Base-by-base conservation (phyloP, 2,888 invertebrate genomes). In the Shargacucullia verbasci region DNA sequence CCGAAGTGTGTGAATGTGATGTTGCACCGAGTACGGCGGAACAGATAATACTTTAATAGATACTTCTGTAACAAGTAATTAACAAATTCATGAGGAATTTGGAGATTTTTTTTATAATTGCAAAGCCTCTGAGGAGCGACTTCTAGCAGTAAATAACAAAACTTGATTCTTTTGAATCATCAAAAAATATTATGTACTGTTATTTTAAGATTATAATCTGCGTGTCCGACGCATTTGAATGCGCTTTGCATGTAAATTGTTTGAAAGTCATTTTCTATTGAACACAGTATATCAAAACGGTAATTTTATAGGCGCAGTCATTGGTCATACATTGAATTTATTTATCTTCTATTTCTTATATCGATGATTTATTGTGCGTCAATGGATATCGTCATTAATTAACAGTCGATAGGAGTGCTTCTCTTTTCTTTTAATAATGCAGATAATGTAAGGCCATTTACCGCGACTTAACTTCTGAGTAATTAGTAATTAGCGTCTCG, bases 211-310 rank as follows among this genome's bases (percentile, higher is more conserved):
- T 20, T 20, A 20, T 61, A 73, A 63, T 65, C 54, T 71, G 55
- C 47, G 40, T 64, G 65, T 65, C 52, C 44, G 52, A 48, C 44
- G 58, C 50, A 65, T 62, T 64, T 62, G 50, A 74, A 70, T 67
- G 50, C 63, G 54, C 43, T 73, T 68, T 41, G 64, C 58, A 60
- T 61, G 61, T 50, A 55, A 59, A 59, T 41, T 35, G 55, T 60
- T 63, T 44, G 71, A 70, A 67, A 67, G 75, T 58, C 58, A 61
- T 66, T 63, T 48, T 66, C 70, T 57, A 48, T 63, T 48, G 70
- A 44, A 63, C 37, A 53, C 35, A 37, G 11, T 29, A n/a, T 12
- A 45, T 37, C 10, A 37, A 29, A 62, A 43, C 41, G 40, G 37
- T 45, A 15, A 41, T 49, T 54, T 39, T 8, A 35, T 33, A 47